phyloP scores from a whole-genome alignment of 2,888 invertebrate genomes.

The Diplolepis rosae region DNA sequence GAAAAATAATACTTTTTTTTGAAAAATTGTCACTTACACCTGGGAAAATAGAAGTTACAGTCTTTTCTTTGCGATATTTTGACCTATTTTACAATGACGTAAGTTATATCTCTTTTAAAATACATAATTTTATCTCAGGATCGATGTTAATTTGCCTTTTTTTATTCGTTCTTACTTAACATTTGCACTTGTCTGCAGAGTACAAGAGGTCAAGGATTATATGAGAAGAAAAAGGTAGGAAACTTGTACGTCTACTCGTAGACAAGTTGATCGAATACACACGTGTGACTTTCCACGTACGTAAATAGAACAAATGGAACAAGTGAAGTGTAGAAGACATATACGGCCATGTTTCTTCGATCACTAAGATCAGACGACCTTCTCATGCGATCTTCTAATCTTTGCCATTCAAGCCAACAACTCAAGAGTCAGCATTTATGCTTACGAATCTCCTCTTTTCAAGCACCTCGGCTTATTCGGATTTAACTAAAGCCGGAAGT shows the following conservation, averaged over 20 bases:
- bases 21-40: too few species aligned
- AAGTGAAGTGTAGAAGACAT: slow-evolving; percentile 12
- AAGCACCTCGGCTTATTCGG: slow-evolving; percentile 15
- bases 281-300: not conserved
- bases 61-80: too few species aligned
- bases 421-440: not conserved
- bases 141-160: too few species aligned
- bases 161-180: not conserved
- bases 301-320: slow-evolving; percentile 20
- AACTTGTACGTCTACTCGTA: not conserved
- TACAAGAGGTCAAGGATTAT: not conserved
- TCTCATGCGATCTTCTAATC: not conserved
- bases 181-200: not conserved
- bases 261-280: not conserved
- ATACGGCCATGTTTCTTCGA: slow-evolving; percentile 13
- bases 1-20: too few species aligned
- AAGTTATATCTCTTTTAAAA: too few species aligned
- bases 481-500: slow-evolving; percentile 23
- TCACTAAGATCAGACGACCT: not conserved
- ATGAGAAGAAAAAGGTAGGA: not conserved
- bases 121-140: too few species aligned
- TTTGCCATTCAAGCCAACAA: slow-evolving; percentile 13
- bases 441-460: slow-evolving; percentile 15
- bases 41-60: too few species aligned
- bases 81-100: too few species aligned